Evolutionary conservation across 1,140 invertebrate species (phyloP), one percentile per base, ranked within the genome.

Genomic region (Drosophila tristis): DNA sequence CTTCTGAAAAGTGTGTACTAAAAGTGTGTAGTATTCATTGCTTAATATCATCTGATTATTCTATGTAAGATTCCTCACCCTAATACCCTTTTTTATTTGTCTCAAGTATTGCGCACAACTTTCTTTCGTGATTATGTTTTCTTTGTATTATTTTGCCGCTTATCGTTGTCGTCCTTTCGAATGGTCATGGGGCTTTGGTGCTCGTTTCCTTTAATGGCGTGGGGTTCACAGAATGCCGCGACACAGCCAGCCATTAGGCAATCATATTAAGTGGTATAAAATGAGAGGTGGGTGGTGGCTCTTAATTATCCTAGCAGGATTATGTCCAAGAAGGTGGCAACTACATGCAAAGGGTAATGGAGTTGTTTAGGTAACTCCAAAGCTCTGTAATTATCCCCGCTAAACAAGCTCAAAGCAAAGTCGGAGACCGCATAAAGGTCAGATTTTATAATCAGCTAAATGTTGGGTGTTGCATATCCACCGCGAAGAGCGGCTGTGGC

Each of bases 181-280:
- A 59, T 66, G 61, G 57, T 65, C 70, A 78, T 70, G 72, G 35
- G 11, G 57, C 61, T 77, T 76, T 53, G 58, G 25, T 70, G 64
- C 31, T 71, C 64, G 48, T 57, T 68, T 56, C 16, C 50, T 25
- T 61, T 67, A 60, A 59, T 54, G 49, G 61, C 56, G 45, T 20
- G 20, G 20, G 20, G 20, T 20, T 1, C 20, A 20, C 20, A 20
- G 20, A 20, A 20, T 11, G 35, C 8, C 29, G 72, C 60, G 16
- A 47, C 72, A 39, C 9, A 35, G 9, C 26, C 35, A 48, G 73
- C 74, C 66, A 54, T 73, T 62, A 73, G 61, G 68, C 68, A 81
- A 81, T 81, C 80, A 70, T 65, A 82, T 74, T 81, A 81, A 82
- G 79, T 78, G 74, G 63, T 15, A 16, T 39, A 60, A 60, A 26